These are phyloP conservation scores for Panorpa germanica DNA, from an alignment of 2,888 invertebrate genomes.

Conservation along the genomic window DNA sequence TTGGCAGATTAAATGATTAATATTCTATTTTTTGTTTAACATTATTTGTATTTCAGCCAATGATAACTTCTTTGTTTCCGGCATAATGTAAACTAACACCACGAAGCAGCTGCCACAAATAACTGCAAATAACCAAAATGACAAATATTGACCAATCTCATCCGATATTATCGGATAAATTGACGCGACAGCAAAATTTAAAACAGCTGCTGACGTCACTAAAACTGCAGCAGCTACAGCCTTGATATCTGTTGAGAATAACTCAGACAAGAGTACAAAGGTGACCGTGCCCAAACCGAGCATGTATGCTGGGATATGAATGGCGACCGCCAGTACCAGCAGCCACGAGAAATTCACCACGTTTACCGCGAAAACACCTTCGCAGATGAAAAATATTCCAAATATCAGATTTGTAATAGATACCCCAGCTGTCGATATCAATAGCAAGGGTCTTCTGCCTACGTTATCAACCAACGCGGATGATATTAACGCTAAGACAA, in stretches of 20 bases:
- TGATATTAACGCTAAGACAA: conserved; percentile 33
- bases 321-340: conserved; percentile 35
- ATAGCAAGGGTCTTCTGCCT: conserved; percentile 37
- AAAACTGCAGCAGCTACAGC: conserved; percentile 42
- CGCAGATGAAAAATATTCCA: conserved; percentile 34
- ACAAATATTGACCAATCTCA: conserved; percentile 29
- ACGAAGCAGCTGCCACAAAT: conserved; percentile 30
- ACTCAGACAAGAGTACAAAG: conserved; percentile 39
- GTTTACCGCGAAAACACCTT: conserved; percentile 27
- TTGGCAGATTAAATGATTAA: too few species aligned
- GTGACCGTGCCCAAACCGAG: conserved; percentile 42
- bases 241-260: conserved; percentile 41
- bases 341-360: conserved; percentile 30
- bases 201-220: conserved; percentile 35
- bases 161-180: conserved; percentile 33
- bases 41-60: too few species aligned
- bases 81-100: conserved; percentile 30
- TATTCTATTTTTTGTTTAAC: too few species aligned
- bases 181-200: conserved; percentile 37
- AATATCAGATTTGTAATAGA: conserved; percentile 31
- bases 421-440: conserved; percentile 35
- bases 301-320: conserved; percentile 39
- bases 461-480: conserved; percentile 36
- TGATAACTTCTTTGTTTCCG: conserved; percentile 40
- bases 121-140: conserved; percentile 33